phyloP scores from a whole-genome alignment of 2,797 vertebrate species.

The Catharus ustulatus region DNA sequence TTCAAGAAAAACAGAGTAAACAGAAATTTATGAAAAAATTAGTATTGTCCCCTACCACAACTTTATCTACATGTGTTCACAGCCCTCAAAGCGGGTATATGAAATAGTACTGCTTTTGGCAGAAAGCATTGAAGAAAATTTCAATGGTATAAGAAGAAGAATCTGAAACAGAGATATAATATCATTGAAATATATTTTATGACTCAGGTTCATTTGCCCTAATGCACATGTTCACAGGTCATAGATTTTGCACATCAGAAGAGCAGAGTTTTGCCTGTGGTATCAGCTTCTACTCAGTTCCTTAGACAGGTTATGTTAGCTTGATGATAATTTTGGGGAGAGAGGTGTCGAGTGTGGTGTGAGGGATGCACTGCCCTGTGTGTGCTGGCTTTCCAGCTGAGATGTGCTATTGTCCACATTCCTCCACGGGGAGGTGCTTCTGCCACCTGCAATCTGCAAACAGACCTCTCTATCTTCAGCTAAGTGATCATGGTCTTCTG shows the following conservation, averaged over 20 bases:
- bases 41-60: neutral
- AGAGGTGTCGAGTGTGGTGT: neutral
- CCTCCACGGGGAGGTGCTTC: rapidly evolving
- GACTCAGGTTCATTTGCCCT: neutral
- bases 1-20: neutral
- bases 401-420: neutral
- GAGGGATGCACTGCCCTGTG: neutral
- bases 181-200: neutral
- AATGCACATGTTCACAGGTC: rapidly evolving
- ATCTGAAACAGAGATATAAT: neutral
- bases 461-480: neutral
- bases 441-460: neutral
- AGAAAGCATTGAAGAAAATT: neutral
- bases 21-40: neutral
- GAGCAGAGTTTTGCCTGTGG: neutral
- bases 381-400: neutral
- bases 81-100: neutral
- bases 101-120: neutral
- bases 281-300: neutral
- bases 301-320: neutral
- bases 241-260: neutral
- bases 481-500: neutral
- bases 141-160: neutral
- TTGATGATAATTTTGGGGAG: neutral
- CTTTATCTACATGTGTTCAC: neutral